Base-by-base conservation (phyloP, 2,113 vertebrate genomes). In the Noctilio leporinus region DNA sequence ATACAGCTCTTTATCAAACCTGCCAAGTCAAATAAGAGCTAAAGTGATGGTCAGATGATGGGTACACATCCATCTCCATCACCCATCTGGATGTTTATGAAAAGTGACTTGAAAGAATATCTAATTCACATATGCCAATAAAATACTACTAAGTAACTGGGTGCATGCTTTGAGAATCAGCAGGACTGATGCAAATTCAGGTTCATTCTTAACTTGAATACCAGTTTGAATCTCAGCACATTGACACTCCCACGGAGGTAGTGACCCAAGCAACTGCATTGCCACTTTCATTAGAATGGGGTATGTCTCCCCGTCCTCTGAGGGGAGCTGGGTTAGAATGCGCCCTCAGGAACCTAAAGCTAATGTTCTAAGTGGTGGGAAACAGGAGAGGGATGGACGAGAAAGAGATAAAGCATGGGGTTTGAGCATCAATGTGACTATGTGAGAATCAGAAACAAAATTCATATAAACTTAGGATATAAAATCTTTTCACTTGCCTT, bases 31-130 rank as follows among this genome's bases (percentile, higher is more conserved):
- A 81, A 62, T 89, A 76, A 87, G 75, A 89, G 24, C 35, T 45
- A 57, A 59, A 80, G 38, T 62, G 83, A 94, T 69, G 89, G 88
- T 49, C 75, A 95, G 65, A 67, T 33, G 76, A 89, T 95, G 78
- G 57, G 15, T 43, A 76, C 51, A 64, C 62, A 97, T 96, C 88
- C 51, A 89, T 97, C 93, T 86, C 85, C 86, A 80, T 96, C 86
- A 96, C 10, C 73, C 64, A 89, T 35, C 47, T 55, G 16, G n/a
- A 53, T 65, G 20, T 80, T 89, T 81, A 78, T 91, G 64, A 86
- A 93, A 76, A 94, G 47, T 45, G 93, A 95, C 94, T 94, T 85
- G 26, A 86, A 93, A 80, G 76, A 83, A 77, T 92, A 77, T 69
- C 88, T 91, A 80, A 89, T 84, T 86, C 83, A 33, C 75, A 92